Conservation (phyloP, 1,140 invertebrate genomes). For the Diachasmimorpha longicaudata region DNA sequence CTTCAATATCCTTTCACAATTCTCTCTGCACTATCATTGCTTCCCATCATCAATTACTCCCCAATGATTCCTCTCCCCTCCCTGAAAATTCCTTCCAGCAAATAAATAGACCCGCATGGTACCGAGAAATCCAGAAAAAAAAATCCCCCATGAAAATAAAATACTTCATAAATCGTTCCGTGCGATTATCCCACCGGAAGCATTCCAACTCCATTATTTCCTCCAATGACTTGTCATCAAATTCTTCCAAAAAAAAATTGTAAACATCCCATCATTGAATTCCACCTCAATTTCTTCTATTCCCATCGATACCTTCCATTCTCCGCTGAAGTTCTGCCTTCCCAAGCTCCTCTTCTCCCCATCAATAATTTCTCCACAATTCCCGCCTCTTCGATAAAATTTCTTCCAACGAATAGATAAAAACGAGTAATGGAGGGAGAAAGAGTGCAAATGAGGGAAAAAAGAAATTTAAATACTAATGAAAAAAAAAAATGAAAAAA, state of each 20-base stretch:
- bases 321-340: not conserved
- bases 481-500: not conserved
- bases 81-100: too few species aligned
- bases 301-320: not conserved
- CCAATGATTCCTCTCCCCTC: too few species aligned
- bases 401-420: not conserved
- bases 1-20: too few species aligned
- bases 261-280: not conserved
- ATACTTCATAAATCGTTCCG: too few species aligned
- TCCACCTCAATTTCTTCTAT: not conserved
- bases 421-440: not conserved
- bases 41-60: too few species aligned
- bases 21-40: too few species aligned
- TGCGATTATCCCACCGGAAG: too few species aligned
- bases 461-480: not conserved
- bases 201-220: too few species aligned
- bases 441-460: not conserved
- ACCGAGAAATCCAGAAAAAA: too few species aligned
- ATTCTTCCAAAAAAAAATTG: not conserved
- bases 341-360: not conserved
- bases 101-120: too few species aligned
- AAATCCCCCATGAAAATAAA: too few species aligned
- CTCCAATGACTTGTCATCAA: too few species aligned
- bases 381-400: not conserved
- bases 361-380: conserved; percentile 8